Percentiles rank a stretch among this genome's conserved stretches.
phyloP scores from a whole-genome alignment of 2,888 invertebrate genomes.

The Thecophora atra region DNA sequence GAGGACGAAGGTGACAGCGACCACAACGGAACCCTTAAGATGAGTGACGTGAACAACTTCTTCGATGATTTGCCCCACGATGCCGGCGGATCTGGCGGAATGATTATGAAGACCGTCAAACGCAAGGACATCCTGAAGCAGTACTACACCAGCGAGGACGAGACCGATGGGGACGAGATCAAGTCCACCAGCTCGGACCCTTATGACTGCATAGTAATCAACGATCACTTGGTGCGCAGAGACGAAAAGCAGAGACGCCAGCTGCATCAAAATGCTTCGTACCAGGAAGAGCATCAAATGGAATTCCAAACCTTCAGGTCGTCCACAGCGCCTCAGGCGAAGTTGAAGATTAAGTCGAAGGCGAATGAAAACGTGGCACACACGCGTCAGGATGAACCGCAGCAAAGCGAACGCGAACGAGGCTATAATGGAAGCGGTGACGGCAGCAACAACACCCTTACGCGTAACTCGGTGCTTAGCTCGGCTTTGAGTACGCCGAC shows the following conservation, averaged over 20 bases:
- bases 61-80: slow-evolving; percentile 55
- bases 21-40: slow-evolving; percentile 62
- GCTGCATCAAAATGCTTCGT: slow-evolving; percentile 64
- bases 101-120: slow-evolving; percentile 76
- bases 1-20: slow-evolving; percentile 59
- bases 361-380: background rate
- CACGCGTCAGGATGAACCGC: slow-evolving; percentile 22
- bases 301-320: slow-evolving; percentile 65
- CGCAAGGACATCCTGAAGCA: slow-evolving; percentile 78
- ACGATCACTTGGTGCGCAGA: slow-evolving; percentile 72
- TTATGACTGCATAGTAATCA: slow-evolving; percentile 84
- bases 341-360: slow-evolving; percentile 18
- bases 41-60: slow-evolving; percentile 70
- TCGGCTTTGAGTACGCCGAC: slow-evolving; percentile 60
- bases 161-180: slow-evolving; percentile 68
- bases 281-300: slow-evolving; percentile 66
- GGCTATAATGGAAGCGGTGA: slow-evolving; percentile 67
- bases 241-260: slow-evolving; percentile 66
- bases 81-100: slow-evolving; percentile 71
- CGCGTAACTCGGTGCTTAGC: slow-evolving; percentile 54
- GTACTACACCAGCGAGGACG: slow-evolving; percentile 73
- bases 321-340: slow-evolving; percentile 62
- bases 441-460: slow-evolving; percentile 57
- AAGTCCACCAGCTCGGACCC: slow-evolving; percentile 78
- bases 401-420: slow-evolving; percentile 47